These are phyloP conservation scores for Hydrotaea diabolus DNA, from an alignment of 2,888 invertebrate species.

Conservation along the genomic window DNA sequence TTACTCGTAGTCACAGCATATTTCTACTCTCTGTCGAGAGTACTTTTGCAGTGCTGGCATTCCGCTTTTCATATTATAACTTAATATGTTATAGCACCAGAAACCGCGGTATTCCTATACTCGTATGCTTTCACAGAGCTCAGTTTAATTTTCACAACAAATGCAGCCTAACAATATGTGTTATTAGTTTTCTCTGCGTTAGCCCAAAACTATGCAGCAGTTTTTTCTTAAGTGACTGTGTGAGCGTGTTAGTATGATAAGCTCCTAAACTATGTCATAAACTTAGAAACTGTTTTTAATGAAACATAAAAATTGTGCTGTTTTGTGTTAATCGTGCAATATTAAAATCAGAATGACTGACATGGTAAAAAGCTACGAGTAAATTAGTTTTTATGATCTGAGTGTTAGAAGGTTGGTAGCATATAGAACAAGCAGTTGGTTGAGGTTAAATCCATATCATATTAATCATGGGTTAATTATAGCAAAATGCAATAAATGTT, in stretches of 20 bases:
- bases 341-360: conserved; percentile 11
- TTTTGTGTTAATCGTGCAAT: conserved; percentile 5
- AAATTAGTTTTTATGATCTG: conserved; percentile 47
- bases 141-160: background rate
- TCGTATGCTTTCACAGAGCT: background rate
- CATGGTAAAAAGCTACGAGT: conserved; percentile 18
- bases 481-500: background rate
- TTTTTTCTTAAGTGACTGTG: too few species aligned
- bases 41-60: background rate
- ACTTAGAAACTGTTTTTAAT: conserved; percentile 27
- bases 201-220: conserved; percentile 41
- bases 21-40: background rate
- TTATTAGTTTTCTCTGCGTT: conserved; percentile 37
- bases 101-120: background rate
- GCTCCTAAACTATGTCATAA: conserved; percentile 44
- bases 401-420: conserved; percentile 11
- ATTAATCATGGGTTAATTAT: too few species aligned
- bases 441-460: too few species aligned
- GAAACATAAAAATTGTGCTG: conserved; percentile 4
- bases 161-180: conserved; percentile 22
- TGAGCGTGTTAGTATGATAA: conserved; percentile 25
- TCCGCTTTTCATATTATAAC: background rate
- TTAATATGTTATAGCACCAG: background rate
- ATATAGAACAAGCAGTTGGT: background rate
- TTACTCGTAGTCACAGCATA: background rate